These are phyloP conservation scores for Arctia plantaginis DNA, from an alignment of 2,888 invertebrate genomes.

Conservation along the genomic window DNA sequence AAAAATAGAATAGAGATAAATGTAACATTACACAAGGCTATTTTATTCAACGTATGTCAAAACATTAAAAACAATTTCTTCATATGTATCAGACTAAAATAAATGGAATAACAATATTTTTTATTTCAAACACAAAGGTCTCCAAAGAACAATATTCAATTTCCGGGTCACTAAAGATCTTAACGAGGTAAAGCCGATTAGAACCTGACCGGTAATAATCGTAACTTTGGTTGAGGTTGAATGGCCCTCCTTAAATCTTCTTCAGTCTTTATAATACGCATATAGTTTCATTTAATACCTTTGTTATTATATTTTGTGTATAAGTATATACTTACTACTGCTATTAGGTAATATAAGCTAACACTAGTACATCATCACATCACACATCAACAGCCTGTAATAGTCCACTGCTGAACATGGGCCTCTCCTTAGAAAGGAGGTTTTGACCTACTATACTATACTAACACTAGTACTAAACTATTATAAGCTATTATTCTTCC, in stretches of 20 bases:
- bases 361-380: no score
- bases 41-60: no score
- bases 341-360: neutral
- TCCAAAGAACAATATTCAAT: slow-evolving; percentile 18
- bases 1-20: no score
- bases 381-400: no score
- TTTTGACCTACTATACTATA: no score
- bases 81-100: neutral
- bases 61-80: neutral
- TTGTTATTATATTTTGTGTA: neutral
- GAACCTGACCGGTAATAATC: slow-evolving; percentile 11
- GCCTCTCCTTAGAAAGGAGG: no score
- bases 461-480: neutral
- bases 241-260: slow-evolving; percentile 6
- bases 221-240: slow-evolving; percentile 8
- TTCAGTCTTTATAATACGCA: neutral
- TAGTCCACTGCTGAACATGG: no score
- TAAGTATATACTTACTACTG: neutral
- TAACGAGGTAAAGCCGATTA: slow-evolving; percentile 21
- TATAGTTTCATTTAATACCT: neutral
- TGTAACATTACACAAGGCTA: no score
- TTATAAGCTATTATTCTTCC: neutral
- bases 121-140: neutral
- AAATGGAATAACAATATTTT: neutral
- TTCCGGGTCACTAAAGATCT: slow-evolving; percentile 20